Conservation (phyloP, 2,888 invertebrate species). For the Agrilus cyanescens region DNA sequence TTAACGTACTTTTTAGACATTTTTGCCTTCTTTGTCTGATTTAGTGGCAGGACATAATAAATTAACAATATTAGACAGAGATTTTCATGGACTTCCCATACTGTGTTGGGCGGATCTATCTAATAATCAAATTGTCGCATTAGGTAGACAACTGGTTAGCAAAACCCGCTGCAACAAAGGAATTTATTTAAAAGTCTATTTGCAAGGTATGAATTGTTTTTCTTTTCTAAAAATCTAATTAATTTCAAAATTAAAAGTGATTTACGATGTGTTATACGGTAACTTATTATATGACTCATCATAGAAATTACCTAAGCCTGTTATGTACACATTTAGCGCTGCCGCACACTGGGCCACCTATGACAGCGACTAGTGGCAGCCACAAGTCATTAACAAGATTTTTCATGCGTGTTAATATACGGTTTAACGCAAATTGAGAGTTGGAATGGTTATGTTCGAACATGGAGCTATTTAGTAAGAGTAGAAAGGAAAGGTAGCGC, state of each 20-base stretch:
- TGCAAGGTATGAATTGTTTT: conserved; percentile 54
- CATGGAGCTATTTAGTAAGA: no score
- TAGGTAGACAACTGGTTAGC: conserved; percentile 64
- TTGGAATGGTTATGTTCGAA: no score
- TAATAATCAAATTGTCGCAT: conserved; percentile 59
- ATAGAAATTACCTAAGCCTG: no score
- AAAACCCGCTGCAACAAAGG: conserved; percentile 57
- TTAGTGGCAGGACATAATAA: conserved; percentile 68
- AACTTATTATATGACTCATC: no score
- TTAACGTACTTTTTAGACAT: conserved; percentile 47
- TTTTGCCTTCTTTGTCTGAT: conserved; percentile 63
- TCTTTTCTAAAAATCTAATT: not conserved
- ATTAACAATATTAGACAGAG: conserved; percentile 60
- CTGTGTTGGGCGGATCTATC: conserved; percentile 72
- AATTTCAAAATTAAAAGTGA: not conserved
- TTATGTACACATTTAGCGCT: no score
- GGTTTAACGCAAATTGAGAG: no score
- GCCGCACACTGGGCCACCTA: no score
- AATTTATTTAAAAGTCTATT: conserved; percentile 61
- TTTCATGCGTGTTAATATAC: no score
- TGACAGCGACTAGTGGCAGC: no score
- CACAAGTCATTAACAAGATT: no score
- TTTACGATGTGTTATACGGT: no score
- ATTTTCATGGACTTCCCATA: conserved; percentile 72
- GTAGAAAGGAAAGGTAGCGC: no score